These are phyloP conservation scores for Heteronetta atricapilla DNA, from an alignment of 2,113 vertebrate species.

Conservation along the genomic window DNA sequence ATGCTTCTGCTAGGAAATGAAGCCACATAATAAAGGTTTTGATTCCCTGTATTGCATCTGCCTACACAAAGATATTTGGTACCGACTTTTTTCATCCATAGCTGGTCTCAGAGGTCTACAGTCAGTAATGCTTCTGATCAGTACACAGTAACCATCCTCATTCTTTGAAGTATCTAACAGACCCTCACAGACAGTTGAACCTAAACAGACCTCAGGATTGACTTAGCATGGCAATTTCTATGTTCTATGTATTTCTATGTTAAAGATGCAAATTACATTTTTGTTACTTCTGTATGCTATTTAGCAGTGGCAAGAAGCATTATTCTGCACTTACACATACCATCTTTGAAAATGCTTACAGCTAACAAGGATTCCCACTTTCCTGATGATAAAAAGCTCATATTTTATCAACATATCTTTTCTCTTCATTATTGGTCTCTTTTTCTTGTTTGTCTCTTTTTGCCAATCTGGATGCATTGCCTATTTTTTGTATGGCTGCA, in stretches of 20 bases:
- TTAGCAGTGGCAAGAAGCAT: neutral
- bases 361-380: neutral
- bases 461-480: neutral
- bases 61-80: neutral
- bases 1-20: neutral
- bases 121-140: neutral
- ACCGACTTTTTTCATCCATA: neutral
- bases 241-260: neutral
- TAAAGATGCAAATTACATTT: neutral
- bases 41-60: neutral
- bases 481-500: neutral
- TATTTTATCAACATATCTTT: neutral
- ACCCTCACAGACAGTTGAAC: neutral
- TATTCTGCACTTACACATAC: neutral
- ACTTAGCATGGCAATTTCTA: neutral
- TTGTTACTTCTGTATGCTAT: neutral
- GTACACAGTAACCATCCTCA: neutral
- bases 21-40: neutral
- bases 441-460: neutral
- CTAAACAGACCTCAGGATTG: neutral
- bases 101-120: neutral
- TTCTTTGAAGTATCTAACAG: neutral
- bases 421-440: neutral
- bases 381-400: neutral
- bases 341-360: neutral